Conservation (phyloP, 1,140 invertebrate species). For the Sogatella furcifera region DNA sequence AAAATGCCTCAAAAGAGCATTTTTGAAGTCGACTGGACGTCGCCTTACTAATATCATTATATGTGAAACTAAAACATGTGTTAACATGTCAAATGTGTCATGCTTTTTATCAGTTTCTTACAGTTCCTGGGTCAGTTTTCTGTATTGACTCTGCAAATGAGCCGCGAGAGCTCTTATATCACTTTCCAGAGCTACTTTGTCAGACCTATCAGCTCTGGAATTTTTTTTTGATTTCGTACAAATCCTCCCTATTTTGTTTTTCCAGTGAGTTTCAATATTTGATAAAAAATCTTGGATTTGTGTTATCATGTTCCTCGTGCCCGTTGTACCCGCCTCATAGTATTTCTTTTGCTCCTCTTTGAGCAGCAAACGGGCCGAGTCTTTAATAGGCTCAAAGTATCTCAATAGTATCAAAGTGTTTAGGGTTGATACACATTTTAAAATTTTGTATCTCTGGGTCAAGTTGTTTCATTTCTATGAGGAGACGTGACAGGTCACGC, state of each 20-base stretch:
- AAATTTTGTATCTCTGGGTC: no score
- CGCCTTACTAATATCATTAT: conserved; percentile 3
- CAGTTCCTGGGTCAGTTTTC: background rate
- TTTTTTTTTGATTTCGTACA: background rate
- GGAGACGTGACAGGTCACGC: no score
- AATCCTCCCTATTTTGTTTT: background rate
- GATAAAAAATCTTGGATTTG: background rate
- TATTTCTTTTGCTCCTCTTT: no score
- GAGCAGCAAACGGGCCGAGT: no score
- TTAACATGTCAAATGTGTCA: background rate
- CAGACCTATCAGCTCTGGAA: background rate
- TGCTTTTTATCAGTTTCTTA: background rate
- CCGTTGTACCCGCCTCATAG: no score
- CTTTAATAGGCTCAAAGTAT: no score
- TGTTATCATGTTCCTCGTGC: background rate
- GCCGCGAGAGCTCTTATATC: background rate
- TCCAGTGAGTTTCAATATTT: background rate
- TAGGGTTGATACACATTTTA: no score
- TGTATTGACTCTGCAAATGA: background rate
- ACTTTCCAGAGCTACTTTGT: background rate
- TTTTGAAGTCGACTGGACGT: conserved; percentile 1
- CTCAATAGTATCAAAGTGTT: no score
- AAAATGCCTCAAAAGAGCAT: background rate
- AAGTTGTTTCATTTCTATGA: no score
- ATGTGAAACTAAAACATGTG: background rate